These are phyloP conservation scores for Mus caroli DNA, from an alignment of 2,797 vertebrate species.

Conservation along the genomic window DNA sequence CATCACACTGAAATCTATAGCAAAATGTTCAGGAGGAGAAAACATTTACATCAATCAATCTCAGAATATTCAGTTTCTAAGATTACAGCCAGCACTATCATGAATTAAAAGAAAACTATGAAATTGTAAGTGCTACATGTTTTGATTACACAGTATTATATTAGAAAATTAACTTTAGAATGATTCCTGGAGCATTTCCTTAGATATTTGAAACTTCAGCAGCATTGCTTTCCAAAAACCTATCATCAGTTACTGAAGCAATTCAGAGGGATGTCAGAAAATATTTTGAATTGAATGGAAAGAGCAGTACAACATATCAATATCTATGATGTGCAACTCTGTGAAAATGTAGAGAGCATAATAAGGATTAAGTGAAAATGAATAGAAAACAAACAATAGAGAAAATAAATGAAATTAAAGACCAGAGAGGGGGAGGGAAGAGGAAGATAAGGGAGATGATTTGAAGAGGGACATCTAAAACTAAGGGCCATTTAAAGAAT, in stretches of 20 bases:
- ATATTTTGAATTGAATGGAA: not conserved
- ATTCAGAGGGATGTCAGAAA: not conserved
- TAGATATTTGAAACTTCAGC: not conserved
- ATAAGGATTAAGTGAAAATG: not conserved
- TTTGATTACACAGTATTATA: not conserved
- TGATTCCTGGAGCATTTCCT: not conserved
- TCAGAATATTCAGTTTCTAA: not conserved
- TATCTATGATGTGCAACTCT: not conserved
- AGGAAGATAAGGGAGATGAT: too few relatives aligned
- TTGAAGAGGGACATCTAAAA: too few relatives aligned
- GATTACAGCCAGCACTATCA: not conserved
- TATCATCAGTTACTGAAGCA: not conserved
- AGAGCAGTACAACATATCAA: not conserved
- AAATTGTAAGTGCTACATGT: not conserved
- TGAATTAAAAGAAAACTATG: not conserved
- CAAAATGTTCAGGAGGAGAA: not conserved
- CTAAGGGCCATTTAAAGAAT: not conserved
- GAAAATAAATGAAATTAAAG: not conserved
- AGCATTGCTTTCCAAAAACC: not conserved
- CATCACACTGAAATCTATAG: not conserved
- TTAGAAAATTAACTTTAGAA: not conserved
- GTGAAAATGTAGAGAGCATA: not conserved
- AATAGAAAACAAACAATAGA: not conserved
- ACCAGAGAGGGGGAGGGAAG: not conserved
- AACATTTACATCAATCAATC: not conserved